These are phyloP conservation scores for Molossus alvarezi DNA, from an alignment of 2,797 vertebrate species.

Conservation along the genomic window DNA sequence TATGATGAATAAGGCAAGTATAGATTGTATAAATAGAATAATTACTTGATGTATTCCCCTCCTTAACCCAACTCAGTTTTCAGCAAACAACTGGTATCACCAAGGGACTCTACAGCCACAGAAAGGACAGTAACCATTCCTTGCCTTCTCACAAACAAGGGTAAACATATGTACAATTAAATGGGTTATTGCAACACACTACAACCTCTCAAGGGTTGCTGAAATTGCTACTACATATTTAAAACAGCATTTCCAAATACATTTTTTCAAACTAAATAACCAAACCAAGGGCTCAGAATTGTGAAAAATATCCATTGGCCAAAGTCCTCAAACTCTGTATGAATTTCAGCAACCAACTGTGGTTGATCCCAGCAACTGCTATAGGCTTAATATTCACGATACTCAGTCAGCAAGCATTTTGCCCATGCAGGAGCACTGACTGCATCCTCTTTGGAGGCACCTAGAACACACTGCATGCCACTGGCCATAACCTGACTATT, in stretches of 20 bases:
- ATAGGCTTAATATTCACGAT: constrained; percentile 10
- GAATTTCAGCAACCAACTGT: constrained; percentile 38
- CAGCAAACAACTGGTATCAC: not conserved
- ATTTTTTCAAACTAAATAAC: constrained; percentile 72
- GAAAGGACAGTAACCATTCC: constrained; percentile 11
- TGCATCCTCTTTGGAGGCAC: not conserved
- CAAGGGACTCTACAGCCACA: not conserved
- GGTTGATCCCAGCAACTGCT: constrained; percentile 3
- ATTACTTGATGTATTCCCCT: constrained; percentile 38
- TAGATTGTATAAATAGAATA: constrained; percentile 36
- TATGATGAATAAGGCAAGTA: constrained; percentile 47
- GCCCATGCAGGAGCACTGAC: not conserved
- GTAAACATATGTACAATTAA: not conserved
- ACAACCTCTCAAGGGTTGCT: not conserved
- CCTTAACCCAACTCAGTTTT: constrained; percentile 37
- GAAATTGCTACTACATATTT: constrained; percentile 28
- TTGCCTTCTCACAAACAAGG: not conserved
- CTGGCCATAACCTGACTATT: not conserved
- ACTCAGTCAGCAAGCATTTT: not conserved
- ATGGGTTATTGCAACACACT: not conserved
- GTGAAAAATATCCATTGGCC: constrained; percentile 25
- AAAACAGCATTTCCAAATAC: constrained; percentile 49
- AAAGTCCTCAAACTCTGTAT: not conserved
- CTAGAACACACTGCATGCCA: not conserved
- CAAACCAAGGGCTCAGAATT: constrained; percentile 29